phyloP scores from a whole-genome alignment of 2,797 vertebrate genomes.

The Gambusia yucatana region DNA sequence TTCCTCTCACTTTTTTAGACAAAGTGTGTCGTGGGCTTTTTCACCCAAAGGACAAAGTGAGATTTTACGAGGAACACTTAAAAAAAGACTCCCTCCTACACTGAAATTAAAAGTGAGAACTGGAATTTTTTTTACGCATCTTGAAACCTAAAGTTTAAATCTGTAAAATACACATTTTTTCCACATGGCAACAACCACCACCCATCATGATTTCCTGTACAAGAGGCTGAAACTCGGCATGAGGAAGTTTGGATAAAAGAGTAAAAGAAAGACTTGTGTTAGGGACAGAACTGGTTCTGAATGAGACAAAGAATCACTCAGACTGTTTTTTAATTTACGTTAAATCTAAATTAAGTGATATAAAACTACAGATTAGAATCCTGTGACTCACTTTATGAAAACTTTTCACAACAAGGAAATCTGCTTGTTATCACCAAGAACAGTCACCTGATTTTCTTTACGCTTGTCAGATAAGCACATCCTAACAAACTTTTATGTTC shows the following conservation, averaged over 20 bases:
- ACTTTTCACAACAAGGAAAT: not conserved
- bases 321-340: not conserved
- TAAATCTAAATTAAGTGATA: not conserved
- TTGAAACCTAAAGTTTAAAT: not conserved
- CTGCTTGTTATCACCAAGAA: not conserved
- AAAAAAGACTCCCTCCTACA: not conserved
- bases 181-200: not conserved
- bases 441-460: not conserved
- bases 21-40: not conserved
- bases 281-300: not conserved
- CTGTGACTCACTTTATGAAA: not conserved
- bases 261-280: not conserved
- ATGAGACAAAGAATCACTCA: not conserved
- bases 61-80: not conserved
- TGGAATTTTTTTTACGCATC: not conserved
- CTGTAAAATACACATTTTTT: not conserved
- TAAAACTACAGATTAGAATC: not conserved
- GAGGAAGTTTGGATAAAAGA: not conserved
- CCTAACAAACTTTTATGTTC: not conserved
- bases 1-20: not conserved
- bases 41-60: not conserved
- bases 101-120: not conserved
- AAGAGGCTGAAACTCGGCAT: not conserved
- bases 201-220: constrained; percentile 1
- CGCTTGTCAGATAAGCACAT: constrained; percentile 13